Evolutionary conservation across 2,888 invertebrate species (phyloP), one percentile per base, ranked within the genome.

Genomic region (Myopa tessellatipennis): DNA sequence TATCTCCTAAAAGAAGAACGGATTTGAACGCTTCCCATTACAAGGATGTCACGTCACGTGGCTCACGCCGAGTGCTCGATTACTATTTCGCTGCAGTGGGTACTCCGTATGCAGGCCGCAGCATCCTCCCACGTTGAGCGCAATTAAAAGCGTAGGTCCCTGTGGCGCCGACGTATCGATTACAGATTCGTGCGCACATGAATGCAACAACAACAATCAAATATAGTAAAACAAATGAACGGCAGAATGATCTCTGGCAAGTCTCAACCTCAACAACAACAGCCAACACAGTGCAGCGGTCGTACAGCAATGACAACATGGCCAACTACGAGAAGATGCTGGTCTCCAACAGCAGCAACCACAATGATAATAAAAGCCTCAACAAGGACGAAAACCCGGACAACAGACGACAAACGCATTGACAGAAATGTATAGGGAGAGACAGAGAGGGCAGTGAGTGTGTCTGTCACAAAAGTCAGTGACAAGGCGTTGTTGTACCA

Each of bases 151-250:
- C n/a, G 18, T 8, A 61, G 61, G 61, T 61, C 61, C 26, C 26
- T 3, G 61, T 26, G 61, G 61, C 61, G 61, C 61, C 61, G 61
- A 10, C 10, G 34, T 61, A 26, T 26, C 61, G 34, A 10, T 61
- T 18, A 61, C 6, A n/a, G 18, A 61, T 26, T n/a, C 61, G 8
- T 61, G 4, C 61, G 18, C 61, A 61, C 58, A 58, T 58, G n/a
- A 45, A 61, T 26, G 2, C 61, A 8, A 61, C 61, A 61, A 61
- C 26, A n/a, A 61, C 26, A 61, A 61, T 26, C 8, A 45, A 45
- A 61, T 61, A n/a, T n/a, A n/a, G n/a, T n/a, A 26, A 61, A 12
- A 61, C 26, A 61, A 61, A 61, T 61, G 18, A 61, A 26, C 61
- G 61, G 34, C 16, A 26, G 61, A 10, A 61, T 10, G 61, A 61